Evolutionary conservation across 1,140 invertebrate species (phyloP).

Genomic region (Eupristina koningsbergeri): DNA sequence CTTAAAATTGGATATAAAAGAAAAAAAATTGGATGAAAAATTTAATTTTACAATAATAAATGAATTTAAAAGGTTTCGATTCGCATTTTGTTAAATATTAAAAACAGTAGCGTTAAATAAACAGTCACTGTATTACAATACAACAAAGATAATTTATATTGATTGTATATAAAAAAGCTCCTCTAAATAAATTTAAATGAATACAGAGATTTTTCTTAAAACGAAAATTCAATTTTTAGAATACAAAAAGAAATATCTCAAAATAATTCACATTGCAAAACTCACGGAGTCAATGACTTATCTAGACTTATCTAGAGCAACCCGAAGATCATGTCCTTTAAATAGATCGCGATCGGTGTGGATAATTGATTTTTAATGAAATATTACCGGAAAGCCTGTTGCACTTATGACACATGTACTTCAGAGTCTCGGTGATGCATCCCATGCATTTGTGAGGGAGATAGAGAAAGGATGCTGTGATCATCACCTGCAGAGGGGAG

Average conservation of each 20-base stretch:
- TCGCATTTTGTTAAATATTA: too few species aligned
- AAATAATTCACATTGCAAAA: too few species aligned
- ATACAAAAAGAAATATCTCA: too few species aligned
- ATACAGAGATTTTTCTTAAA: too few species aligned
- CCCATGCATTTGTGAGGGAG: neutral
- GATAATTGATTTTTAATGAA: slow-evolving; percentile 10
- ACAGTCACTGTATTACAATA: too few species aligned
- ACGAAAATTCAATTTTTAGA: too few species aligned
- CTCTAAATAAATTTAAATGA: too few species aligned
- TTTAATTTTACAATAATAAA: neutral
- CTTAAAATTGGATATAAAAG: neutral
- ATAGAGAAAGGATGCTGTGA: neutral
- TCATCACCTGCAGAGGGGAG: neutral
- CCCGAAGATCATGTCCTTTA: slow-evolving; percentile 4
- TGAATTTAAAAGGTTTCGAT: too few species aligned
- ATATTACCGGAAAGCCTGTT: slow-evolving; percentile 34
- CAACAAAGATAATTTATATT: too few species aligned
- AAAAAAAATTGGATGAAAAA: neutral
- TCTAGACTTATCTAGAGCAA: slow-evolving; percentile 1
- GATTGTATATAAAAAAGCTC: too few species aligned
- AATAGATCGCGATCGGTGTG: neutral
- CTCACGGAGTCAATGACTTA: too few species aligned
- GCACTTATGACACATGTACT: neutral
- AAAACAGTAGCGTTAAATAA: too few species aligned
- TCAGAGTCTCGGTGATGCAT: neutral